Percentiles rank a stretch among this genome's conserved stretches.
Evolutionary conservation across 2,888 invertebrate species (phyloP).

Genomic region (Galerucella pusilla): DNA sequence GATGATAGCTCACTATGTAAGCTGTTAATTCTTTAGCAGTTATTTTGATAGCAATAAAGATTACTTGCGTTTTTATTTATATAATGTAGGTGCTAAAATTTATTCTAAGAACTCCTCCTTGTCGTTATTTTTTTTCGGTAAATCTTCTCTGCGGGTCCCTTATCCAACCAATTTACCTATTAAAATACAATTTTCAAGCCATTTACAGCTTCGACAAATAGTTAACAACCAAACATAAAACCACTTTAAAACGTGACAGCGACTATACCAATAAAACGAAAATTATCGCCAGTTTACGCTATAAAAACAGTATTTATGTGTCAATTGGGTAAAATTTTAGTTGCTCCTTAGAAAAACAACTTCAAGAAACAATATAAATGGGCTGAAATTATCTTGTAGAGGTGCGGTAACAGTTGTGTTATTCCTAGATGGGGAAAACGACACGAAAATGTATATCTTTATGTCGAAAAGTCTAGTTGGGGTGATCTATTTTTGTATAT

Average conservation of each 20-base stretch:
- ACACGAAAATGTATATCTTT: conserved; percentile 54
- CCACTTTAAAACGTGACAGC: conserved; percentile 17
- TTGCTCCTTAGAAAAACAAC: conserved; percentile 36
- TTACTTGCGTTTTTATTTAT: background rate
- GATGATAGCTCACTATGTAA: no score
- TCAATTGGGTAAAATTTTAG: conserved; percentile 17
- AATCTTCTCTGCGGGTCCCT: background rate
- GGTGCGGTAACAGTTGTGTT: conserved; percentile 54
- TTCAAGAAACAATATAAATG: conserved; percentile 55
- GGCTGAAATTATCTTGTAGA: conserved; percentile 46
- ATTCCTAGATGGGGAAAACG: conserved; percentile 55
- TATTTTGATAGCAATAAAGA: background rate
- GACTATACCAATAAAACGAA: conserved; percentile 19
- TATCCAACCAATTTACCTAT: conserved; percentile 3
- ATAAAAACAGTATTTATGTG: conserved; percentile 26
- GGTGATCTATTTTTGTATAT: conserved; percentile 48
- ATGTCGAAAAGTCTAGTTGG: conserved; percentile 35
- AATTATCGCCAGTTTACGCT: conserved; percentile 22
- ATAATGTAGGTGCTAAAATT: background rate
- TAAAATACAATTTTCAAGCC: conserved; percentile 4
- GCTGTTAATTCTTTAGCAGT: background rate
- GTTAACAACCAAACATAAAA: conserved; percentile 11
- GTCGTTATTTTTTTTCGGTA: background rate
- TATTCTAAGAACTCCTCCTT: background rate
- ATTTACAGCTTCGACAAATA: conserved; percentile 19